phyloP scores from a whole-genome alignment of 2,113 vertebrate genomes.

The Edolisoma coerulescens region DNA sequence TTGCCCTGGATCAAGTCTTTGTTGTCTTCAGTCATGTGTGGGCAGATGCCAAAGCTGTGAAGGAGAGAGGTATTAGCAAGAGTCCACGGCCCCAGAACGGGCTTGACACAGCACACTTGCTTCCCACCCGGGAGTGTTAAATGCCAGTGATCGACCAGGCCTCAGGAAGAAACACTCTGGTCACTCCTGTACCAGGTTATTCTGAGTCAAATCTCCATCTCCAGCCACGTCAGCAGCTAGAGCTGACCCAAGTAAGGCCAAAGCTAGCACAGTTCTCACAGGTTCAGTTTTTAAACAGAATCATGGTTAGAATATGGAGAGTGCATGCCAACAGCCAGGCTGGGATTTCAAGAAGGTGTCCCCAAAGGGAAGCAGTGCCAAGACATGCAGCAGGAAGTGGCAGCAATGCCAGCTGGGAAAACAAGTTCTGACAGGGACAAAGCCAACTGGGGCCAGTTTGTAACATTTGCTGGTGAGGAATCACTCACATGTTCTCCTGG shows the following conservation, averaged over 20 bases:
- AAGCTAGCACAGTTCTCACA: not conserved
- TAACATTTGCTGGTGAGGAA: not conserved
- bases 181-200: not conserved
- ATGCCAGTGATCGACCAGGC: not conserved
- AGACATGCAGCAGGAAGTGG: not conserved
- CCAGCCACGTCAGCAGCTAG: not conserved
- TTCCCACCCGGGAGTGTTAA: not conserved
- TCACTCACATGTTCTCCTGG: slow-evolving; percentile 93
- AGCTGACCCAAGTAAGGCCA: not conserved
- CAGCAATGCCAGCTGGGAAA: not conserved
- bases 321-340: not conserved
- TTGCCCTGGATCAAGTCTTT: slow-evolving; percentile 91
- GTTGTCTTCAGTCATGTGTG: slow-evolving; percentile 96
- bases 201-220: not conserved
- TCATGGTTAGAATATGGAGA: not conserved
- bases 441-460: not conserved
- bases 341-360: not conserved
- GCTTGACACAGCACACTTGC: not conserved
- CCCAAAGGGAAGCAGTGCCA: not conserved
- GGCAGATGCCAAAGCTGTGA: slow-evolving; percentile 91
- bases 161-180: not conserved
- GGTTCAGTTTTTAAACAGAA: not conserved
- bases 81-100: not conserved
- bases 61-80: not conserved
- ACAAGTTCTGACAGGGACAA: not conserved